Percentiles rank a stretch among this genome's conserved stretches.
These are phyloP conservation scores for Thelaira solivaga DNA, from an alignment of 2,888 invertebrate species.

Conservation along the genomic window DNA sequence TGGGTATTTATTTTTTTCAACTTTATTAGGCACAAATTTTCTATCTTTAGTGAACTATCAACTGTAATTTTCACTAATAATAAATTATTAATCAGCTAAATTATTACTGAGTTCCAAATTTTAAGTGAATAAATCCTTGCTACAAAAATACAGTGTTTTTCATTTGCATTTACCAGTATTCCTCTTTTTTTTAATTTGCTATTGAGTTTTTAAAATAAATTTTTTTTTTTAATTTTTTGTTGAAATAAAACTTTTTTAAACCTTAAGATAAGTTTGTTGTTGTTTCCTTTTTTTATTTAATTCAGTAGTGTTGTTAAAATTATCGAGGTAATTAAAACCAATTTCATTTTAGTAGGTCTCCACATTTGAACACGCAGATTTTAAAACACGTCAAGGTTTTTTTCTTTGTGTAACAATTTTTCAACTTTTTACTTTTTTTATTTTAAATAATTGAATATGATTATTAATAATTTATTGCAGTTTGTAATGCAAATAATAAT, in stretches of 20 bases:
- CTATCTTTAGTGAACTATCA: too few species aligned
- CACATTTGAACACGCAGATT: conserved; percentile 54
- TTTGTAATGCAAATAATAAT: conserved; percentile 57
- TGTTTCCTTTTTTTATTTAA: not conserved
- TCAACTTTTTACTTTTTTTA: not conserved
- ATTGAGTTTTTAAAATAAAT: not conserved
- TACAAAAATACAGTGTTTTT: too few species aligned
- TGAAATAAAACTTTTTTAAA: conserved; percentile 16
- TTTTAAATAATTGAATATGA: conserved; percentile 52
- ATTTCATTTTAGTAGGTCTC: conserved; percentile 52
- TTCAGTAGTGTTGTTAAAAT: conserved; percentile 29
- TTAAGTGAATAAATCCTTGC: too few species aligned
- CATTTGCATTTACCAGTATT: too few species aligned
- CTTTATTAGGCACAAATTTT: too few species aligned
- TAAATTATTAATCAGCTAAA: too few species aligned
- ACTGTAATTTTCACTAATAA: too few species aligned
- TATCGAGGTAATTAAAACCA: conserved; percentile 52
- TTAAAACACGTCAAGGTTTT: conserved; percentile 60
- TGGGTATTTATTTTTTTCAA: too few species aligned
- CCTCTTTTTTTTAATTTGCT: too few species aligned
- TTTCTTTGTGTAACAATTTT: conserved; percentile 12
- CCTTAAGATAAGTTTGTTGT: not conserved
- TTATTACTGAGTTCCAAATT: too few species aligned
- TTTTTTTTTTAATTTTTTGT: not conserved
- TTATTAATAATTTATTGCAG: conserved; percentile 59